Evolutionary conservation across 2,797 vertebrate species (phyloP).

Genomic region (Naso thynnoides): DNA sequence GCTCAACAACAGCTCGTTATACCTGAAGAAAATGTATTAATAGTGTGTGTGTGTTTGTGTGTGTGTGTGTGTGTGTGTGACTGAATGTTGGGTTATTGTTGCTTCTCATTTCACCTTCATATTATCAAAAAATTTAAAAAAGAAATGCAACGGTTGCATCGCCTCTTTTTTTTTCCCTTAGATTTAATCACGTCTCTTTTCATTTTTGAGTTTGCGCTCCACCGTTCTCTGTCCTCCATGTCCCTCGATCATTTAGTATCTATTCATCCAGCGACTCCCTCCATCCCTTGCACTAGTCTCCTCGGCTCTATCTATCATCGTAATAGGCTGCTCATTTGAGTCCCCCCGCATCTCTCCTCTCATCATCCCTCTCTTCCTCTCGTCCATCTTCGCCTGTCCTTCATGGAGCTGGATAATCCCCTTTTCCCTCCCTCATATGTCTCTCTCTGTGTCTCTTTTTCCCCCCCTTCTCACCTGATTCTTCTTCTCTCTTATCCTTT

Average conservation of each 20-base stretch:
- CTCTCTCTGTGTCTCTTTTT: conserved; percentile 25
- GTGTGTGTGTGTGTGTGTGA: not conserved
- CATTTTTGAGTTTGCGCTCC: conserved; percentile 6
- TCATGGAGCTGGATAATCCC: conserved; percentile 56
- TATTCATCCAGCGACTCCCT: conserved; percentile 42
- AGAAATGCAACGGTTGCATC: accelerated
- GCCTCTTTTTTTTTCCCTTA: not conserved
- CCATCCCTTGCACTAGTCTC: conserved; percentile 39
- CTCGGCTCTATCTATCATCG: conserved; percentile 64
- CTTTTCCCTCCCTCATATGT: conserved; percentile 56
- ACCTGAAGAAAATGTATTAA: not conserved
- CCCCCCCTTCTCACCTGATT: conserved; percentile 10
- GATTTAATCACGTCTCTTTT: conserved; percentile 20
- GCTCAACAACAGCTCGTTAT: not conserved
- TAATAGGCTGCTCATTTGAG: conserved; percentile 67
- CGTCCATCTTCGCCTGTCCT: conserved; percentile 42
- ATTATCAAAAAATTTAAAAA: not conserved
- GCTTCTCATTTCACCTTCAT: not conserved
- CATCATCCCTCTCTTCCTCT: conserved; percentile 56
- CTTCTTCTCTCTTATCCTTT: conserved; percentile 19
- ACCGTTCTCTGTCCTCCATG: conserved; percentile 4
- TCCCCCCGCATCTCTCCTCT: conserved; percentile 48
- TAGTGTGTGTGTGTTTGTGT: not conserved
- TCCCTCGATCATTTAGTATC: conserved; percentile 46
- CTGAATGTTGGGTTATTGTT: not conserved